Conservation (phyloP, 2,888 invertebrate species). For the Diaperis boleti region DNA sequence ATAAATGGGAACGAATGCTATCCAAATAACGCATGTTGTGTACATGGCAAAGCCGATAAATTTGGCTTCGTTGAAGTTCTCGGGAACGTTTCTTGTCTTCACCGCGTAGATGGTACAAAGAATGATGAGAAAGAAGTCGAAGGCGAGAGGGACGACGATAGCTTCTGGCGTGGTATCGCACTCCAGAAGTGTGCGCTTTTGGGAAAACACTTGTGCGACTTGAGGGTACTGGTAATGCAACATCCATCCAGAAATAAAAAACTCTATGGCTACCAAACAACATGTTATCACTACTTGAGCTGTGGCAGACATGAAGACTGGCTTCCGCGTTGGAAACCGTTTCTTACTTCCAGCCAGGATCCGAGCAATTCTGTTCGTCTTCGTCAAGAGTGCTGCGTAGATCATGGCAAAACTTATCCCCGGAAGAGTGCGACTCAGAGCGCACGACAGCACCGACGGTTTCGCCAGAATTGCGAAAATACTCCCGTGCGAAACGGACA, state of each 20-base stretch:
- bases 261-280: constrained; percentile 75
- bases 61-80: constrained; percentile 84
- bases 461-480: constrained; percentile 76
- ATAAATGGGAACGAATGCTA: constrained; percentile 83
- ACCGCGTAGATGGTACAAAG: constrained; percentile 84
- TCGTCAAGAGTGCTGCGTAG: constrained; percentile 80
- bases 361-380: constrained; percentile 82
- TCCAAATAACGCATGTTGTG: constrained; percentile 83
- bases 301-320: constrained; percentile 73
- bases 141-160: constrained; percentile 75
- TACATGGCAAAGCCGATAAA: constrained; percentile 86
- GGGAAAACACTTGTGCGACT: constrained; percentile 69
- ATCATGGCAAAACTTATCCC: constrained; percentile 77
- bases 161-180: constrained; percentile 74
- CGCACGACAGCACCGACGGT: constrained; percentile 71
- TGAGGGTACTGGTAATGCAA: constrained; percentile 72
- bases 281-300: constrained; percentile 74
- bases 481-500: constrained; percentile 70
- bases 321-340: constrained; percentile 77
- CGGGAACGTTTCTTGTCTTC: constrained; percentile 82
- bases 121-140: constrained; percentile 77
- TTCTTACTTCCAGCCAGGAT: constrained; percentile 81
- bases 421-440: constrained; percentile 52
- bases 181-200: constrained; percentile 70
- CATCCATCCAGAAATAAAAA: constrained; percentile 73